Base-by-base conservation (phyloP, 2,113 vertebrate genomes). In the Triplophysa dalaica region DNA sequence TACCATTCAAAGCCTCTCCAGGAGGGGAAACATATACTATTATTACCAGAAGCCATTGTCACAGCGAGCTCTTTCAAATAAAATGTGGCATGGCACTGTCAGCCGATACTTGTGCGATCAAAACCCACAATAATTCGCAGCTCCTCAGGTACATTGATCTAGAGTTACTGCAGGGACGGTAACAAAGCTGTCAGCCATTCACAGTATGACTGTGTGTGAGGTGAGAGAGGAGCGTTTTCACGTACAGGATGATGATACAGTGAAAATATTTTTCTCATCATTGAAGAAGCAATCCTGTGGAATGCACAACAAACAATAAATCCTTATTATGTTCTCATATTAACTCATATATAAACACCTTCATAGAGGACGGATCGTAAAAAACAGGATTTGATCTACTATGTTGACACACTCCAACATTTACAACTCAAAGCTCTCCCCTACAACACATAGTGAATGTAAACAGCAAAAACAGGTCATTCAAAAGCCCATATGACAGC, bases 31-130 rank as follows among this genome's bases (percentile, higher is more conserved):
- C 89, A 73, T 90, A 93, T 89, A 90, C 94, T 91, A 93, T 94
- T 94, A 94, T 95, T 95, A 95, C 93, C 94, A 93, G 90, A 88
- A 86, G 90, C 92, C 93, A 94, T 93, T 95, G 94, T 97, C 92
- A 93, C 91, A 83, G 88, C 84, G 89, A 91, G 86, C 89, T 84
- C 85, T 92, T 89, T 90, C 92, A 92, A 92, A 95, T 93, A 90
- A 94, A 95, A 90, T 63, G 92, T 94, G 94, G 89, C 93, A 88
- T 87, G 78, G 91, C 79, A 85, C 82, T n/a, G 96, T 95, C 93
- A 98, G 94, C 89, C 61, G 95, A 98, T 98, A 98, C 96, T 94
- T 95, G 95, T 97, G 95, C 92, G 95, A 98, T 94, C 94, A 89
- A 88, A 88, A 85, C 91, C 66, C 88, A 78, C 84, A 83, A 81